Conservation (phyloP, 2,113 vertebrate genomes). For the Progne subis region DNA sequence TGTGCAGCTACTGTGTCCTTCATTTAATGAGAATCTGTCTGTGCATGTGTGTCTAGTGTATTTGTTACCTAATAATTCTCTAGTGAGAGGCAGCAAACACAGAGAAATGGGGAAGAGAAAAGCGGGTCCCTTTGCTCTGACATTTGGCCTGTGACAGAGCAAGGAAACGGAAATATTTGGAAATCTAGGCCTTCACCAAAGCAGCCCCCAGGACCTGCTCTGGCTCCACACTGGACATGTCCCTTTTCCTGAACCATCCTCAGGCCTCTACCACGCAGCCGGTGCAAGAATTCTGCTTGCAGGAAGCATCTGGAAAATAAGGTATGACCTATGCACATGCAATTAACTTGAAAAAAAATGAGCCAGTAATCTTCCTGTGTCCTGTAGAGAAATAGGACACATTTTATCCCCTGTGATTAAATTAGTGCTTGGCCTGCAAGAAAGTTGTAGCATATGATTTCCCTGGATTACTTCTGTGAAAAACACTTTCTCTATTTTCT, state of each 20-base stretch:
- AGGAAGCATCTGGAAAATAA: neutral
- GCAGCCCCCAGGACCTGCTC: neutral
- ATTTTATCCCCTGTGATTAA: neutral
- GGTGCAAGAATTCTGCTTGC: neutral
- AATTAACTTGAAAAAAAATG: neutral
- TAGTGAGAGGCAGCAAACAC: neutral
- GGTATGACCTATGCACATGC: neutral
- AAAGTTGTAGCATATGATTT: neutral
- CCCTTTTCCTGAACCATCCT: neutral
- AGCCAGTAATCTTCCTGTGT: neutral
- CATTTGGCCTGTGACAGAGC: neutral
- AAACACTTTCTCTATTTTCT: neutral
- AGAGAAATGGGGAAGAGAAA: neutral
- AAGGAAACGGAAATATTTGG: neutral
- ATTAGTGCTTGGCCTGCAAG: neutral
- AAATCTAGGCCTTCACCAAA: neutral
- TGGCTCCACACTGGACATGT: neutral
- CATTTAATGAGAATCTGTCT: neutral
- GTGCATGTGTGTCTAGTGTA: neutral
- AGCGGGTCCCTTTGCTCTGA: neutral
- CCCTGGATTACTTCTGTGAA: neutral
- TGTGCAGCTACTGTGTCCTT: neutral
- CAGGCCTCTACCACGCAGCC: neutral
- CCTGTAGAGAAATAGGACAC: neutral
- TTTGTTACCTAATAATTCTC: neutral